Evolutionary conservation across 1,140 invertebrate species (phyloP).

Genomic region (Trachymyrmex cornetzi): DNA sequence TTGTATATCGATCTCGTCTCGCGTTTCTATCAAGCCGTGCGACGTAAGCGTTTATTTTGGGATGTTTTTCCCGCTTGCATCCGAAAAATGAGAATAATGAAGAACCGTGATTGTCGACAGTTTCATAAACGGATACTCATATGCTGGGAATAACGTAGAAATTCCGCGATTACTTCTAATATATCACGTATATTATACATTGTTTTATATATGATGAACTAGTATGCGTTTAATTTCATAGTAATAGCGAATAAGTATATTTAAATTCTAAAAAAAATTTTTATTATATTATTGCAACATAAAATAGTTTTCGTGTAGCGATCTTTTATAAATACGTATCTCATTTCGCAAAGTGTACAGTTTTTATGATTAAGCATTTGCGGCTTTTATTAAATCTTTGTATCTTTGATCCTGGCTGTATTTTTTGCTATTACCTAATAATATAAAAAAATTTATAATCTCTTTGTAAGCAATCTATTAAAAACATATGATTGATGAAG

Average conservation of each 20-base stretch:
- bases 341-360: background rate
- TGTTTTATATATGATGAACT: background rate
- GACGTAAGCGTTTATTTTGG: conserved; percentile 61
- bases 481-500: background rate
- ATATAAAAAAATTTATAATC: background rate
- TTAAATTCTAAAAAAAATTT: conserved; percentile 9
- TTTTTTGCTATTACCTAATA: background rate
- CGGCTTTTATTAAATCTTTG: conserved; percentile 3
- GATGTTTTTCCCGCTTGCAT: background rate
- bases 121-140: conserved; percentile 40
- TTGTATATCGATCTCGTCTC: conserved; percentile 64
- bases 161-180: conserved; percentile 1
- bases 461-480: background rate
- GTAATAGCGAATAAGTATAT: background rate
- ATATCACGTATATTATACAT: too few species aligned
- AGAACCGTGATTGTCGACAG: conserved; percentile 56
- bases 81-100: conserved; percentile 50
- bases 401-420: background rate
- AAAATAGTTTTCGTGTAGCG: background rate
- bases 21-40: conserved; percentile 48
- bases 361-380: background rate
- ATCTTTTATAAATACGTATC: background rate
- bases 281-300: conserved; percentile 4
- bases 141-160: conserved; percentile 27
- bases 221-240: background rate